Evolutionary conservation across 2,888 invertebrate species (phyloP), one percentile per base, ranked within the genome.

Genomic region (Oxycera nigricornis): DNA sequence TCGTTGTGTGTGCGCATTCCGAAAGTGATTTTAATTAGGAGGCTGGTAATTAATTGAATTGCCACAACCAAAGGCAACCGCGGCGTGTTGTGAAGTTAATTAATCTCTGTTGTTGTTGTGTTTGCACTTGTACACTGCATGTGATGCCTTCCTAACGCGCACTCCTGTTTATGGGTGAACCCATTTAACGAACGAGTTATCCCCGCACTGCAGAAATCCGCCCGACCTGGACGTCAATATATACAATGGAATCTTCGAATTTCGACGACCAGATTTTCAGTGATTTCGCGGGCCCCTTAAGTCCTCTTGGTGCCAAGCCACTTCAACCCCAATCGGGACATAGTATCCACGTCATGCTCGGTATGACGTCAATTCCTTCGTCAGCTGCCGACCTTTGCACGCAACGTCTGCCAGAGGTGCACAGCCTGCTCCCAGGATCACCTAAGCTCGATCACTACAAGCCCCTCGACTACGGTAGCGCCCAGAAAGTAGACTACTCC

Each of bases 231-330:
- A 46, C 46, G 46, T 17, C 46, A 14, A 46, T 17, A n/a, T 59
- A 31, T 50, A 82, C 81, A 81, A 91, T 94, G 92, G 93, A 93
- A 84, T 91, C 89, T 81, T 86, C 88, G 31, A 84, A 86, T 77
- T 91, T 94, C 85, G 94, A 94, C 83, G 94, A 94, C 82, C 91
- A 92, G 81, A 90, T 92, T 75, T 94, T 94, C 84, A 88, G 89
- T 78, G 94, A 94, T 85, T 94, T 93, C 81, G 86, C 88, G 31
- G 89, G 88, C 79, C 89, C 87, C 76, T 87, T 91, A 9, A 86
- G 86, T 77, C 85, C 89, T 81, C 76, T 86, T 61, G 84, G 84
- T 24, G 85, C 82, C 46, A 85, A 85, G 62, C 82, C 84, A 0
- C 73, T 85, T 31, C 76, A 75, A 35, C 73, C 75, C 4, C 78